These are phyloP conservation scores for Brachionus paranguensis DNA, from an alignment of 1,140 invertebrate genomes.

Conservation along the genomic window DNA sequence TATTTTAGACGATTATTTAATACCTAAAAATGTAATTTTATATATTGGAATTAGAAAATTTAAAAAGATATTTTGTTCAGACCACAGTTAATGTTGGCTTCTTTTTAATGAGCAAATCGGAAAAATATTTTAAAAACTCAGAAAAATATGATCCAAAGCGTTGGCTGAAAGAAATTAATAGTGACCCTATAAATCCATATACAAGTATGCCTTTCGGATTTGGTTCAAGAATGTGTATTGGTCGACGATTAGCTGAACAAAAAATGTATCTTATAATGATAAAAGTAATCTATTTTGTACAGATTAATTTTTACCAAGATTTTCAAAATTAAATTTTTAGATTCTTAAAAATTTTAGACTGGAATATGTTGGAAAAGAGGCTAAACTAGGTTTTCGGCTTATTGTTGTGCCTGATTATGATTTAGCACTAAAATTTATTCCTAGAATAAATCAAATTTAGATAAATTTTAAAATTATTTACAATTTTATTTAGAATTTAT, in stretches of 20 bases:
- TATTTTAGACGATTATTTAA: conserved; percentile 11
- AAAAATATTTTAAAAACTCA: conserved; percentile 42
- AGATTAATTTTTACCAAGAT: background rate
- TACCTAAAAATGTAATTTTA: conserved; percentile 27
- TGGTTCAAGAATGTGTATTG: conserved; percentile 77
- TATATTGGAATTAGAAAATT: background rate
- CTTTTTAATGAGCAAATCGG: background rate
- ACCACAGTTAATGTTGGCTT: background rate
- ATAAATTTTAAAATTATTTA: too few relatives aligned
- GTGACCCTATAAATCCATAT: conserved; percentile 68
- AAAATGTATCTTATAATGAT: conserved; percentile 60
- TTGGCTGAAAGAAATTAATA: conserved; percentile 46
- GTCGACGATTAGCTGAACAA: conserved; percentile 77
- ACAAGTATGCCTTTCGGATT: conserved; percentile 78
- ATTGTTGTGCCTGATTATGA: background rate
- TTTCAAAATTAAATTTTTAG: background rate
- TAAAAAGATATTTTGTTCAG: background rate
- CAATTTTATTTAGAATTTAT: too few relatives aligned
- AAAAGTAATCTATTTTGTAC: background rate
- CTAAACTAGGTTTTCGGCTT: background rate
- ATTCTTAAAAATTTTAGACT: conserved; percentile 15
- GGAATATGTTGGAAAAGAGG: background rate
- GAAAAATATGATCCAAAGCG: conserved; percentile 48
- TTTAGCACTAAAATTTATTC: background rate
- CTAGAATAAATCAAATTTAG: background rate